A percentile compares a stretch with the other conserved stretches of the same genome.
phyloP scores from a whole-genome alignment of 2,888 invertebrate species.

The Pristionchus fissidentatus region DNA sequence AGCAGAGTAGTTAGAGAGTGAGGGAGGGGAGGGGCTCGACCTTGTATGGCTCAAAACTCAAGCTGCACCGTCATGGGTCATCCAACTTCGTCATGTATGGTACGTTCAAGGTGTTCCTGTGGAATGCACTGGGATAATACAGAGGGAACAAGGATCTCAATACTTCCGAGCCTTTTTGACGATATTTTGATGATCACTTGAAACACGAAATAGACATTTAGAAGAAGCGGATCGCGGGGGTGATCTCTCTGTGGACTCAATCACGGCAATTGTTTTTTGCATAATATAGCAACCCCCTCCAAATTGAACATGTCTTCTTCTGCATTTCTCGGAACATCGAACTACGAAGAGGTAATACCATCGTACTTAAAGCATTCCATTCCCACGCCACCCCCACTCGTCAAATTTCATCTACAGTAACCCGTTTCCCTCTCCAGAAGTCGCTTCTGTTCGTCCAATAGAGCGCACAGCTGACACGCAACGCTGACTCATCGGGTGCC shows the following conservation, averaged over 20 bases:
- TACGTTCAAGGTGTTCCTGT: background rate
- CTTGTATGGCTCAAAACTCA: background rate
- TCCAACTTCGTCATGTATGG: slow-evolving; percentile 16
- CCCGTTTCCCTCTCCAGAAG: background rate
- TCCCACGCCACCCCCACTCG: too few species aligned
- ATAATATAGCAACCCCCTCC: background rate
- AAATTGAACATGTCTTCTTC: too few species aligned
- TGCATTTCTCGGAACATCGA: too few species aligned
- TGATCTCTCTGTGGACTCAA: too few species aligned
- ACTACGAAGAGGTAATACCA: too few species aligned
- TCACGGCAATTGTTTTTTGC: background rate
- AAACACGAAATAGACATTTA: too few species aligned
- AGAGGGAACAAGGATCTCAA: background rate
- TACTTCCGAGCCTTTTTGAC: background rate
- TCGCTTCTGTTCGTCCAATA: background rate
- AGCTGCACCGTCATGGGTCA: slow-evolving; percentile 32
- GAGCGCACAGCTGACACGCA: background rate
- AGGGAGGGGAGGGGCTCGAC: slow-evolving; percentile 27
- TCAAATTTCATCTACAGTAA: background rate
- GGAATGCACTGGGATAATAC: background rate
- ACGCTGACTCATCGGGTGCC: slow-evolving; percentile 20
- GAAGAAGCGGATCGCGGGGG: too few species aligned
- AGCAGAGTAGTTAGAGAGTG: slow-evolving; percentile 14
- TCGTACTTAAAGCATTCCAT: too few species aligned
- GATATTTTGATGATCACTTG: background rate